phyloP scores from a whole-genome alignment of 2,113 vertebrate species.

The Burhinus bistriatus region DNA sequence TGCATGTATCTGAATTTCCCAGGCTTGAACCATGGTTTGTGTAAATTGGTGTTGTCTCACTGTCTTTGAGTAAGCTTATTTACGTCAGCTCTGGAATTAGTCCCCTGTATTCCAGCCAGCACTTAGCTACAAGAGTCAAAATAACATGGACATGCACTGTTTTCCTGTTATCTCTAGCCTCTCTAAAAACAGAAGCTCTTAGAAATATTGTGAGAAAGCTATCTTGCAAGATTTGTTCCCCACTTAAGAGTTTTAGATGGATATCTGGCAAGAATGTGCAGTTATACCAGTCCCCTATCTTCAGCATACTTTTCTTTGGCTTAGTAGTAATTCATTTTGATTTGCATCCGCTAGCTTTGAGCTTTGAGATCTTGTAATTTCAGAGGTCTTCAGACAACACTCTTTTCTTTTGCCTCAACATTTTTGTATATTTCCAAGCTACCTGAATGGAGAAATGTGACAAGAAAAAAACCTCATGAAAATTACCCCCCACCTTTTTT shows the following conservation, averaged over 20 bases:
- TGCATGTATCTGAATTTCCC: slow-evolving; percentile 32
- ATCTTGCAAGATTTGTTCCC: background rate
- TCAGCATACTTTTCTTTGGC: background rate
- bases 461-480: background rate
- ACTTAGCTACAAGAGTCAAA: slow-evolving; percentile 40
- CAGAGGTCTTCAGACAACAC: background rate
- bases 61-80: slow-evolving; percentile 50
- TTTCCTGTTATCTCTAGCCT: slow-evolving; percentile 42
- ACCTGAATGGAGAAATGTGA: background rate
- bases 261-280: background rate
- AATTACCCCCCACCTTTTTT: background rate
- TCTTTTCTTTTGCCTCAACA: background rate
- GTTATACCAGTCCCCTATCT: background rate
- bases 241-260: background rate
- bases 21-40: slow-evolving; percentile 15
- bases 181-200: slow-evolving; percentile 43
- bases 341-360: background rate
- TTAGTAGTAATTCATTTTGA: background rate
- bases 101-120: slow-evolving; percentile 21
- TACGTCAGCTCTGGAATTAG: slow-evolving; percentile 55
- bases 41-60: slow-evolving; percentile 30
- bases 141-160: background rate
- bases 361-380: background rate
- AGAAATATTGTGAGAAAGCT: slow-evolving; percentile 55
- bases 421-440: background rate